These are phyloP conservation scores for Mythimna vitellina DNA, from an alignment of 2,888 invertebrate species.

Conservation along the genomic window DNA sequence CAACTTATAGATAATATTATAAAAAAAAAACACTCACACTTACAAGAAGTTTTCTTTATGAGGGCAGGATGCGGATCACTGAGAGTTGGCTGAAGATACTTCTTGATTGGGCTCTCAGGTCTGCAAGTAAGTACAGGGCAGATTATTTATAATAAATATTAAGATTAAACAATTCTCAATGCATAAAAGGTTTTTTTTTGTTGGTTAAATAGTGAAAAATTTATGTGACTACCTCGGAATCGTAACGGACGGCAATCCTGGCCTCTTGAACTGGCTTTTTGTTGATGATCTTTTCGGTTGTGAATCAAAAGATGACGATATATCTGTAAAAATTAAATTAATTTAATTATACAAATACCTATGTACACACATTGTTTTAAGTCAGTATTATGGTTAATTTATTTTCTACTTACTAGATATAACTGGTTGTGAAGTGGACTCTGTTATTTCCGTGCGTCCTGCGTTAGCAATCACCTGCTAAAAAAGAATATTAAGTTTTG, in stretches of 20 bases:
- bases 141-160: not conserved
- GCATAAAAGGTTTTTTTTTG: not conserved
- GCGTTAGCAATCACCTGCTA: conserved; percentile 77
- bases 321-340: conserved; percentile 69
- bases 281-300: conserved; percentile 84
- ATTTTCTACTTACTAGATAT: conserved; percentile 81
- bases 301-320: conserved; percentile 82
- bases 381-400: not conserved
- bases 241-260: conserved; percentile 82
- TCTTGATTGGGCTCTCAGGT: conserved; percentile 95
- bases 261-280: conserved; percentile 83
- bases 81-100: conserved; percentile 95
- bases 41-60: conserved; percentile 92
- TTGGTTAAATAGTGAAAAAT: not conserved
- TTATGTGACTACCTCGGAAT: conserved; percentile 78
- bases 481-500: conserved; percentile 20
- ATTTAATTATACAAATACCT: conserved; percentile 1
- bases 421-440: conserved; percentile 85
- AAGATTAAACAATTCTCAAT: not conserved
- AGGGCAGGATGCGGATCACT: conserved; percentile 93
- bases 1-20: not conserved
- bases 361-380: not conserved
- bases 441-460: conserved; percentile 85
- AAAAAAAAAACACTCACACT: conserved; percentile 68
- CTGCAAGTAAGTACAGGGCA: conserved; percentile 83